Evolutionary conservation across 37 sponge, comb jelly and placozoan genomes (phyloP).

Genomic region (Chondrosia reniformis): DNA sequence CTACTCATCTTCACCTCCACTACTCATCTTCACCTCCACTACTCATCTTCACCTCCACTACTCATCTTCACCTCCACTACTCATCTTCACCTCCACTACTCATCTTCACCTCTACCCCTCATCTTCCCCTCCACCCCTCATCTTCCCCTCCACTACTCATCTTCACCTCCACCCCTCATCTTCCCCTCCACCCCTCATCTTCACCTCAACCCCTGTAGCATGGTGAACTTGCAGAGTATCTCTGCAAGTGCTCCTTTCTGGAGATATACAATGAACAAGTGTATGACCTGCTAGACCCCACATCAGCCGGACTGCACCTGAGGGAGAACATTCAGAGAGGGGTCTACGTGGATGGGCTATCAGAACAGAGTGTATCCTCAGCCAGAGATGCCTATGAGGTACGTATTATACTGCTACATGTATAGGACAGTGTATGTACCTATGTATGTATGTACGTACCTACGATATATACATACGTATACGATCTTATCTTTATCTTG

Average conservation of each 20-base stretch:
- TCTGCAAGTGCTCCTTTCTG: constrained; percentile 82
- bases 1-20: no score
- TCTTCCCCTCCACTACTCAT: background rate
- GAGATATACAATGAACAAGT: constrained; percentile 93
- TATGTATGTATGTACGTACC: background rate
- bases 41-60: background rate
- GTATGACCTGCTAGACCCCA: constrained; percentile 71
- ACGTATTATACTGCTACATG: background rate
- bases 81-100: background rate
- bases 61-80: background rate
- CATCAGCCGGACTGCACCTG: constrained; percentile 58
- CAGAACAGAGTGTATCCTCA: constrained; percentile 55
- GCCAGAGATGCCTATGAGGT: constrained; percentile 76
- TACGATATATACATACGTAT: background rate
- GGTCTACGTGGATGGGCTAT: constrained; percentile 81
- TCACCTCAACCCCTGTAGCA: constrained; percentile 28
- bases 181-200: background rate
- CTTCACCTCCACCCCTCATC: background rate
- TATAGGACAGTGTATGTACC: background rate
- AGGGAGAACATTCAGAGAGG: constrained; percentile 82
- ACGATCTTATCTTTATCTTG: background rate
- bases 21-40: no score
- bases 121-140: background rate
- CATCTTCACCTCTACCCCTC: background rate
- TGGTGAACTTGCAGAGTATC: constrained; percentile 82